Conservation (phyloP, 2,888 invertebrate species). For the Venusia cambrica region DNA sequence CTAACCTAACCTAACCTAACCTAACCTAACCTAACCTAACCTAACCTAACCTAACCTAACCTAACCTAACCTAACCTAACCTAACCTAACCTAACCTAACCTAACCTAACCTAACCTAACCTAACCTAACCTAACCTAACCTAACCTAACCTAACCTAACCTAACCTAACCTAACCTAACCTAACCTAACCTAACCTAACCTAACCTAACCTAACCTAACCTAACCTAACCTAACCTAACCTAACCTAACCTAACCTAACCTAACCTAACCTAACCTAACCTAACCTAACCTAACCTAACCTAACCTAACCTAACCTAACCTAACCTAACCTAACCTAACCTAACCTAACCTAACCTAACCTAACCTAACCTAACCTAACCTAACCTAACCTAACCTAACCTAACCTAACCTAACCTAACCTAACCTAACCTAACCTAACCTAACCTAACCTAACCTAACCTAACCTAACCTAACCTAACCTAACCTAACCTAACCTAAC, state of each 20-base stretch:
- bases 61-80: constrained; percentile 25
- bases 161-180: constrained; percentile 23
- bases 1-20: constrained; percentile 21
- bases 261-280: constrained; percentile 16
- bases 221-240: constrained; percentile 30
- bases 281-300: constrained; percentile 18
- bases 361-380: constrained; percentile 13
- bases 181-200: constrained; percentile 26
- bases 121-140: constrained; percentile 24
- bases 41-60: constrained; percentile 15
- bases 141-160: constrained; percentile 28
- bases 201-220: constrained; percentile 29
- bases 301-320: constrained; percentile 17
- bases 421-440: constrained; percentile 14
- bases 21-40: constrained; percentile 15
- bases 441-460: constrained; percentile 12
- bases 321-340: constrained; percentile 16
- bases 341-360: constrained; percentile 12
- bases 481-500: constrained; percentile 10
- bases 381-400: constrained; percentile 14
- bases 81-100: constrained; percentile 28
- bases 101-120: constrained; percentile 29
- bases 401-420: constrained; percentile 12
- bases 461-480: constrained; percentile 13
- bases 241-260: constrained; percentile 29